Evolutionary conservation across 2,797 vertebrate species (phyloP), one percentile per base, ranked within the genome.

Genomic region (Heteromormyrus szaboi): DNA sequence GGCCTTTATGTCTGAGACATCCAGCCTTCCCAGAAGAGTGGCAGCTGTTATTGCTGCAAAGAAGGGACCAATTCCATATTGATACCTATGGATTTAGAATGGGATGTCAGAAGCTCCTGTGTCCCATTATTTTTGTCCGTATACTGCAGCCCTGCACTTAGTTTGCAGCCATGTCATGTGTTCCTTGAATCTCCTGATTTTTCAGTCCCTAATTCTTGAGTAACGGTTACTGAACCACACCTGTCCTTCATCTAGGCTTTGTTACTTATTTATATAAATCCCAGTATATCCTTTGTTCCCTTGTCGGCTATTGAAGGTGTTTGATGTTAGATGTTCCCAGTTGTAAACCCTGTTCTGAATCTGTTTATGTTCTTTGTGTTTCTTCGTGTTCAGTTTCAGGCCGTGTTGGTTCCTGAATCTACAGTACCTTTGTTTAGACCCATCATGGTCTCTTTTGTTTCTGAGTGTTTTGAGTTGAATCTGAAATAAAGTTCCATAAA

Each of bases 301-400:
- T 41, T 25, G 68, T 88, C 8, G 19, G 65, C 65, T 72, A 88
- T 72, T 88, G 76, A 88, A 72, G 29, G 29, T 72, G 65, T 72
- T 72, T 72, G 29, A 72, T 72, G 29, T 37, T 37, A 72, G 29
- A 72, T 72, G 33, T 88, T 65, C 59, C 65, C 37, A 79, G 62
- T 79, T 72, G 65, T 37, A 72, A 72, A 6, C 65, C 29, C 29
- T 72, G 29, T 72, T 37, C 65, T 72, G 65, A 72, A 72, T 72
- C 65, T 72, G 12, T 37, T 72, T 37, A 72, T 0, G 4, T 37
- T 37, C 65, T 72, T 72, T 17, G 65, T 72, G 29, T 37, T 72
- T 37, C 12, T 72, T 37, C 65, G 0, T 72, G 65, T 72, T 37
- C 29, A 72, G 65, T 72, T 37, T 72, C 29, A 72, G 29, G 37